A percentile compares a stretch with the other conserved stretches of the same genome.
Conservation (phyloP, 92 coral and sea anemone species). For the Parazoanthus darwini region DNA sequence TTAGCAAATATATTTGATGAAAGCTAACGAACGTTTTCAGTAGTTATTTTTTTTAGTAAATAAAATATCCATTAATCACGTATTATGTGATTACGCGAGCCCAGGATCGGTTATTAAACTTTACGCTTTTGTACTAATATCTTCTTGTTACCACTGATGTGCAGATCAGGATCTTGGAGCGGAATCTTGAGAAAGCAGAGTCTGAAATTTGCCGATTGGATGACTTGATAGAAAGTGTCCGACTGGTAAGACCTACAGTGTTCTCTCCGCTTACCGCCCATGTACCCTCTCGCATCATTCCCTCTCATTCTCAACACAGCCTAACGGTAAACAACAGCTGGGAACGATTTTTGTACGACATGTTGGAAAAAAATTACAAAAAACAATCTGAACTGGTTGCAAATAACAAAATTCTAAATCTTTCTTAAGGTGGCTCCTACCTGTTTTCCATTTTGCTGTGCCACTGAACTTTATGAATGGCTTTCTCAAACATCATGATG, state of each 20-base stretch:
- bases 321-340: background rate
- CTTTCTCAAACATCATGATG: too few species aligned
- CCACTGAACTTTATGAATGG: too few species aligned
- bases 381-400: too few species aligned
- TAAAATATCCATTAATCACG: background rate
- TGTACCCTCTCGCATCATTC: background rate
- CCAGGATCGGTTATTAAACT: background rate
- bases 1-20: background rate
- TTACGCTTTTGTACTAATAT: background rate
- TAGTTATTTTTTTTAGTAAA: too few species aligned
- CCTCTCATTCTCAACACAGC: background rate
- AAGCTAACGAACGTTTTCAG: background rate
- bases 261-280: background rate
- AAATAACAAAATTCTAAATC: too few species aligned
- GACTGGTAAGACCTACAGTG: slow-evolving; percentile 58
- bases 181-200: slow-evolving; percentile 84
- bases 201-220: slow-evolving; percentile 86
- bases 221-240: slow-evolving; percentile 74
- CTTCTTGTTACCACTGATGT: background rate
- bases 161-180: slow-evolving; percentile 76
- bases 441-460: too few species aligned
- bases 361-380: too few species aligned
- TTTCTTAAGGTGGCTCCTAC: too few species aligned
- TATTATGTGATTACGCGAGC: background rate
- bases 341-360: background rate